Conservation (phyloP, 1,140 invertebrate genomes). For the Choristoneura fumiferana region DNA sequence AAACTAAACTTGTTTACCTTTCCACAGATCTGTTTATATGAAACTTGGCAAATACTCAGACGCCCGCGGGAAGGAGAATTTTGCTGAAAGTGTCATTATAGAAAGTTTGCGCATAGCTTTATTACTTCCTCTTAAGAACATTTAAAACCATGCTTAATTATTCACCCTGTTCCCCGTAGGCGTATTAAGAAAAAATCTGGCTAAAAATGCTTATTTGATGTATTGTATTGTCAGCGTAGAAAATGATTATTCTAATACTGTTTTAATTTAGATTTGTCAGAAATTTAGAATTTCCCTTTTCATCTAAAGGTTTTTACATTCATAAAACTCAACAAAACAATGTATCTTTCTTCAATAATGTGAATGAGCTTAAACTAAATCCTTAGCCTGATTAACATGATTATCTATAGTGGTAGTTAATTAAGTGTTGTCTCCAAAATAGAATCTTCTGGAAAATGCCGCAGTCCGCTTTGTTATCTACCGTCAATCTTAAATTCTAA, state of each 20-base stretch:
- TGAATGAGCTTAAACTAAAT: too few relatives aligned
- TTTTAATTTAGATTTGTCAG: too few relatives aligned
- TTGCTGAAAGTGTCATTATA: slow-evolving; percentile 45
- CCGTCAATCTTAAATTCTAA: slow-evolving; percentile 8
- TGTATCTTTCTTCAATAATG: too few relatives aligned
- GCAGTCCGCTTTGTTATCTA: neutral
- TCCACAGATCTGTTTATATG: slow-evolving; percentile 57
- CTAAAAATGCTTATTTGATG: too few relatives aligned
- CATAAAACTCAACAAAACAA: too few relatives aligned
- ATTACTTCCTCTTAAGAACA: slow-evolving; percentile 24
- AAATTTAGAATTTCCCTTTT: too few relatives aligned
- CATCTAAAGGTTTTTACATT: too few relatives aligned
- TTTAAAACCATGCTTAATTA: neutral
- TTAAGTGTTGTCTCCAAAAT: neutral
- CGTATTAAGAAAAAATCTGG: slow-evolving; percentile 7
- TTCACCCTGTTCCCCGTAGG: neutral
- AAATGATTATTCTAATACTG: too few relatives aligned
- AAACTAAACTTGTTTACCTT: slow-evolving; percentile 70
- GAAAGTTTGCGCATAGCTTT: slow-evolving; percentile 38
- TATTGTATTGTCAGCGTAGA: too few relatives aligned
- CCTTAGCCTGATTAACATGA: too few relatives aligned
- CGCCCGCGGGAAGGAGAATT: slow-evolving; percentile 46
- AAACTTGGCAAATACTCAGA: slow-evolving; percentile 58
- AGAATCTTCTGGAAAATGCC: neutral
- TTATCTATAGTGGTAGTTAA: too few relatives aligned